phyloP scores from a whole-genome alignment of 2,113 vertebrate genomes.

The Petrocephalus microphthalmus region DNA sequence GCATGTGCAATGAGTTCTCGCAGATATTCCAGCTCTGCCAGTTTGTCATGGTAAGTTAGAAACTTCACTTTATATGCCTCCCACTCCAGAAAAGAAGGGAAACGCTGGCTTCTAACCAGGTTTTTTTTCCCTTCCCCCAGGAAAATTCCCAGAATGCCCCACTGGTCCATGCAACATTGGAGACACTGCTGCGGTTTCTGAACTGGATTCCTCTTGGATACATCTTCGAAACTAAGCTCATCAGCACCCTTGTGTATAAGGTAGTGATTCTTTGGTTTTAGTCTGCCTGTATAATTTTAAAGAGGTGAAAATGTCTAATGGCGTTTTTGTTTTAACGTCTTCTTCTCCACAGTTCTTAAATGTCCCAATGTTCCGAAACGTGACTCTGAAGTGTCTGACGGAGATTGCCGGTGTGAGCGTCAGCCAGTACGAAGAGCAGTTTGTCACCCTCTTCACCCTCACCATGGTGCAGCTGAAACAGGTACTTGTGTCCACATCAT shows the following conservation, averaged over 20 bases:
- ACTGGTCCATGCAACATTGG: slow-evolving; percentile 88
- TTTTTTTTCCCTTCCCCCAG: slow-evolving; percentile 47
- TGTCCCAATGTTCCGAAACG: slow-evolving; percentile 94
- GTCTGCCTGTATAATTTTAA: background rate
- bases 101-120: slow-evolving; percentile 12
- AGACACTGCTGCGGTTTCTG: slow-evolving; percentile 88
- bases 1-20: slow-evolving; percentile 97
- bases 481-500: slow-evolving; percentile 51
- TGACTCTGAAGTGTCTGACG: slow-evolving; percentile 92
- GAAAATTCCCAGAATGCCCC: slow-evolving; percentile 96
- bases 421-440: slow-evolving; percentile 92
- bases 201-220: slow-evolving; percentile 97
- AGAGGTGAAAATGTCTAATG: background rate
- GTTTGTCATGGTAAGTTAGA: slow-evolving; percentile 85
- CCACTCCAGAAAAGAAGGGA: background rate
- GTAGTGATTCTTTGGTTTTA: slow-evolving; percentile 45
- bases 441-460: slow-evolving; percentile 85
- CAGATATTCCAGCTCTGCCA: slow-evolving; percentile 96
- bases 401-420: slow-evolving; percentile 92
- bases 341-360: slow-evolving; percentile 75
- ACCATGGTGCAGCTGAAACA: slow-evolving; percentile 96
- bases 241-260: slow-evolving; percentile 96
- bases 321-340: background rate
- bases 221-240: slow-evolving; percentile 96
- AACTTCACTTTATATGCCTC: background rate